Percentiles rank a stretch among this genome's conserved stretches.
Evolutionary conservation across 2,888 invertebrate species (phyloP).

Genomic region (Agapostemon virescens): DNA sequence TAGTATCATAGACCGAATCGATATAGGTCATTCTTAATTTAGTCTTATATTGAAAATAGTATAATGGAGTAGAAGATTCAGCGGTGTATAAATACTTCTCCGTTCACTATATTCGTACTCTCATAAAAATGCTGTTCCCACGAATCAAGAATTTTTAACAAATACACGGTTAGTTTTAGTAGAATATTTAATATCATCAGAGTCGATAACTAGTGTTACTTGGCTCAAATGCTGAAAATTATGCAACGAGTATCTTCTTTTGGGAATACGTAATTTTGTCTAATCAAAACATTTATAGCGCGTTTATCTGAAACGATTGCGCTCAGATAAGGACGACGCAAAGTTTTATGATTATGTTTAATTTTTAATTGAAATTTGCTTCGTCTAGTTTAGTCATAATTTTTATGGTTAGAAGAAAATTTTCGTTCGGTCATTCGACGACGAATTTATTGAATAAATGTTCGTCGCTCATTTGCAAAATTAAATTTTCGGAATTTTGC

Average conservation of each 20-base stretch:
- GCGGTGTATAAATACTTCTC: background rate
- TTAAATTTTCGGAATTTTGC: background rate
- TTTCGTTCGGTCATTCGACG: no score
- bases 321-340: no score
- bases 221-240: no score
- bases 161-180: background rate
- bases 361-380: background rate
- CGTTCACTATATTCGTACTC: background rate
- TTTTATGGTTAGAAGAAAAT: background rate
- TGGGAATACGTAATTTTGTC: background rate
- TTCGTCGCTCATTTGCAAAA: background rate
- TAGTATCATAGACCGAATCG: background rate
- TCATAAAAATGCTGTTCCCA: background rate
- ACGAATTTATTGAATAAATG: background rate
- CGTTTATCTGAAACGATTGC: no score
- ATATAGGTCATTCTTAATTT: constrained; percentile 5
- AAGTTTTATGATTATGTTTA: no score
- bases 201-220: no score
- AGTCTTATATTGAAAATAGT: constrained; percentile 5
- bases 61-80: background rate
- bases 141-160: background rate
- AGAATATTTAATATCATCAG: no score
- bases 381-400: background rate
- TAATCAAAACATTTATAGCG: background rate
- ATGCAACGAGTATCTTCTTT: background rate